A percentile compares a stretch with the other conserved stretches of the same genome.
phyloP scores from a whole-genome alignment of 2,888 invertebrate genomes.

The Protophormia terraenovae region DNA sequence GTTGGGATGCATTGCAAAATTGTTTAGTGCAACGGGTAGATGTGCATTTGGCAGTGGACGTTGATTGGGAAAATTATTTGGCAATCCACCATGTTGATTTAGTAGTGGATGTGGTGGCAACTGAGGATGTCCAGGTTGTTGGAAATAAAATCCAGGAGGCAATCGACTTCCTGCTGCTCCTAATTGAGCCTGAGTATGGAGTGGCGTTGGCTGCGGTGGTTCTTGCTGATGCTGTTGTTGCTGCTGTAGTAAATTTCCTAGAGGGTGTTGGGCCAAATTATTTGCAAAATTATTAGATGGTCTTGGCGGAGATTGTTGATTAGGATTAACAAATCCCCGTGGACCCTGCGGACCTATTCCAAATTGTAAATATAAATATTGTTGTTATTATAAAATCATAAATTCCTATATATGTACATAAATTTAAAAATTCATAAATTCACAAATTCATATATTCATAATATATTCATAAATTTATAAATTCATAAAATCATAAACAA shows the following conservation, averaged over 20 bases:
- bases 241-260: slow-evolving; percentile 69
- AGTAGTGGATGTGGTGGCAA: slow-evolving; percentile 75
- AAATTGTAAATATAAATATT: neutral
- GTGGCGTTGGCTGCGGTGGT: slow-evolving; percentile 68
- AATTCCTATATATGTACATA: too few relatives aligned
- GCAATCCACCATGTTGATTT: slow-evolving; percentile 73
- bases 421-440: too few relatives aligned
- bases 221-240: slow-evolving; percentile 68
- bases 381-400: too few relatives aligned
- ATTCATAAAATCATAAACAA: too few relatives aligned
- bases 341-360: slow-evolving; percentile 73
- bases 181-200: slow-evolving; percentile 70
- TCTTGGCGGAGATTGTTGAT: slow-evolving; percentile 73
- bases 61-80: slow-evolving; percentile 73
- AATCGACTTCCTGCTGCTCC: slow-evolving; percentile 74
- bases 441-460: too few relatives aligned
- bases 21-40: slow-evolving; percentile 80
- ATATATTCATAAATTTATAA: too few relatives aligned
- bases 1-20: slow-evolving; percentile 81
- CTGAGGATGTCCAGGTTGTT: slow-evolving; percentile 78
- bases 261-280: slow-evolving; percentile 72
- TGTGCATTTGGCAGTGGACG: slow-evolving; percentile 77
- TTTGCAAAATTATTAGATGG: slow-evolving; percentile 72
- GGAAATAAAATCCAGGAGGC: slow-evolving; percentile 78
- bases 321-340: slow-evolving; percentile 71